Percentiles rank a stretch among this genome's conserved stretches.
These are phyloP conservation scores for Mystacides longicornis DNA, from an alignment of 2,888 invertebrate genomes.

Conservation along the genomic window DNA sequence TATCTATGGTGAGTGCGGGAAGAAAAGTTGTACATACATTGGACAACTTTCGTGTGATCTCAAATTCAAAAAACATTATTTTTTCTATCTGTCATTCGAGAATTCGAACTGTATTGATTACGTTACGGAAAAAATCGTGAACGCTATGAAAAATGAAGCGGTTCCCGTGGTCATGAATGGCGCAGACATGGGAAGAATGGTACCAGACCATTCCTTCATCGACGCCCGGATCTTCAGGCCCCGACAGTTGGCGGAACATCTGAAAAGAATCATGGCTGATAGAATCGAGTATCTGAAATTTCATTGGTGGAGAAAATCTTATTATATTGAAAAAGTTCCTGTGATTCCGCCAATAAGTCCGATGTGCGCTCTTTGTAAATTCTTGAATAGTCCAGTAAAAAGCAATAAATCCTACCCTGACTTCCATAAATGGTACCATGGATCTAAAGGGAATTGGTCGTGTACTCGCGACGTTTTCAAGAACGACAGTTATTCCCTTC, in stretches of 20 bases:
- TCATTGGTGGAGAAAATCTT: slow-evolving; percentile 56
- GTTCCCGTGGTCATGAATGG: slow-evolving; percentile 34
- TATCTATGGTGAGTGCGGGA: slow-evolving; percentile 55
- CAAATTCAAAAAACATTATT: slow-evolving; percentile 48
- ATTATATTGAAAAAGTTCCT: slow-evolving; percentile 36
- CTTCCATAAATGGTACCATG: slow-evolving; percentile 17
- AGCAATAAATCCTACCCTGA: slow-evolving; percentile 4
- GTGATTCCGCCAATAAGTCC: no score
- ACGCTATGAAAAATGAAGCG: slow-evolving; percentile 39
- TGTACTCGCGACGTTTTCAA: slow-evolving; percentile 4
- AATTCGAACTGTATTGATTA: slow-evolving; percentile 63
- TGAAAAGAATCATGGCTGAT: slow-evolving; percentile 45
- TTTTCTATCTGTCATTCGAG: slow-evolving; percentile 61
- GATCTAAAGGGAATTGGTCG: neutral
- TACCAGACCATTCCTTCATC: slow-evolving; percentile 52
- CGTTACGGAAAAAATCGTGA: slow-evolving; percentile 59
- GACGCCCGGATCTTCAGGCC: slow-evolving; percentile 55
- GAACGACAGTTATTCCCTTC: neutral
- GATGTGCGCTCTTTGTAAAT: slow-evolving; percentile 51
- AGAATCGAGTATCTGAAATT: slow-evolving; percentile 54
- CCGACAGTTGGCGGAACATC: slow-evolving; percentile 49
- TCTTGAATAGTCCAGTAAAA: slow-evolving; percentile 34
- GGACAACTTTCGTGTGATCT: slow-evolving; percentile 31
- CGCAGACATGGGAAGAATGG: slow-evolving; percentile 40
- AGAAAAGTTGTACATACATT: slow-evolving; percentile 30